Evolutionary conservation across 2,888 invertebrate genomes (phyloP).

Genomic region (Scrobipalpa costella): DNA sequence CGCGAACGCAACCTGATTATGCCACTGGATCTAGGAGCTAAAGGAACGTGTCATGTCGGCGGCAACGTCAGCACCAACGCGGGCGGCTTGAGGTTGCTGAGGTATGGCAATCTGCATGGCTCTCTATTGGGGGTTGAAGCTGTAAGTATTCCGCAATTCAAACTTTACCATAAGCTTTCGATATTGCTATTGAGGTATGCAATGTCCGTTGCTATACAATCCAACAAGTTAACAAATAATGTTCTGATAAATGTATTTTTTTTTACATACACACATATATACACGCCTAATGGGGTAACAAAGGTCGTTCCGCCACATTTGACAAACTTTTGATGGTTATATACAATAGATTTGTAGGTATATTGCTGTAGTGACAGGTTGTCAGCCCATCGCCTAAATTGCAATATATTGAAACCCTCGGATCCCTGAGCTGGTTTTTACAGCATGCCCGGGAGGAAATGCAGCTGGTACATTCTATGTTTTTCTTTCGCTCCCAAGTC

Average conservation of each 20-base stretch:
- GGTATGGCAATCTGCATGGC: conserved; percentile 97
- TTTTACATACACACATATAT: no score
- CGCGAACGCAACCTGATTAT: conserved; percentile 90
- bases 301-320: no score
- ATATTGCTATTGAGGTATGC: not conserved
- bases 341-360: no score
- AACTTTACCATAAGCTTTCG: not conserved
- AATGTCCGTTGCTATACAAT: not conserved
- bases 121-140: conserved; percentile 95
- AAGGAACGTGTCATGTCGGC: conserved; percentile 97
- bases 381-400: no score
- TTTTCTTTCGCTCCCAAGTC: no score
- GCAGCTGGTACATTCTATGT: no score
- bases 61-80: conserved; percentile 98
- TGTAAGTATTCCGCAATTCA: conserved; percentile 71
- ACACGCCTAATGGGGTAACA: no score
- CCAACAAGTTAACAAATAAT: conserved; percentile 16
- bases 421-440: no score
- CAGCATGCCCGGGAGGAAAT: no score
- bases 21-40: conserved; percentile 98
- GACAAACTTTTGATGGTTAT: no score
- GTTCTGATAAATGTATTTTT: not conserved
- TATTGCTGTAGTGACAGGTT: no score
- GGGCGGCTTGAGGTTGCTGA: conserved; percentile 93
- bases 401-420: no score